Conservation (phyloP, 2,113 vertebrate genomes). For the Phylloscopus whistleri region DNA sequence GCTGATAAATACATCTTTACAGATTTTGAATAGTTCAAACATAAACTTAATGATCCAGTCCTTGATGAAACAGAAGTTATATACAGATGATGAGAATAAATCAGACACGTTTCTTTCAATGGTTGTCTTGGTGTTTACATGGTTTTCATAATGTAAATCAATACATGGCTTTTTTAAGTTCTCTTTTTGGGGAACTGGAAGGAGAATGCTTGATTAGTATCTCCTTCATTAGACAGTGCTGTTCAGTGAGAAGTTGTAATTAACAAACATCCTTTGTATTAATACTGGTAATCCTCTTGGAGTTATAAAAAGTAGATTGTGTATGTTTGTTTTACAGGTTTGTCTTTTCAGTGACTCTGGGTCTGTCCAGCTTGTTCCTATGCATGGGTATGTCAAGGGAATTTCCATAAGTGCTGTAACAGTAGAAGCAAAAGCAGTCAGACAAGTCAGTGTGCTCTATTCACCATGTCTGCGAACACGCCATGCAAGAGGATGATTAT, state of each 20-base stretch:
- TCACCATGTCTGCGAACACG: neutral
- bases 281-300: neutral
- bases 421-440: slow-evolving; percentile 43
- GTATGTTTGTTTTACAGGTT: neutral
- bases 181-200: neutral
- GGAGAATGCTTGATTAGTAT: neutral
- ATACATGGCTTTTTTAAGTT: neutral
- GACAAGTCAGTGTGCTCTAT: neutral
- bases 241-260: neutral
- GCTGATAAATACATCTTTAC: neutral
- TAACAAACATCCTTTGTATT: neutral
- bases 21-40: neutral
- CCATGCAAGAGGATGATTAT: neutral
- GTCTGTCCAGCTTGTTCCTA: neutral
- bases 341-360: neutral
- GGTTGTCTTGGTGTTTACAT: neutral
- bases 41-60: neutral
- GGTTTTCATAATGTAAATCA: neutral
- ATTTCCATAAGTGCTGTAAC: slow-evolving; percentile 21
- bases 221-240: neutral
- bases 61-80: neutral
- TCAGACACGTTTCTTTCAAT: neutral
- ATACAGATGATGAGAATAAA: neutral
- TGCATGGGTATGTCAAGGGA: neutral
- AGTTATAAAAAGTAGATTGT: neutral